These are phyloP conservation scores for Tipula confusa DNA, from an alignment of 2,888 invertebrate genomes.

Conservation along the genomic window DNA sequence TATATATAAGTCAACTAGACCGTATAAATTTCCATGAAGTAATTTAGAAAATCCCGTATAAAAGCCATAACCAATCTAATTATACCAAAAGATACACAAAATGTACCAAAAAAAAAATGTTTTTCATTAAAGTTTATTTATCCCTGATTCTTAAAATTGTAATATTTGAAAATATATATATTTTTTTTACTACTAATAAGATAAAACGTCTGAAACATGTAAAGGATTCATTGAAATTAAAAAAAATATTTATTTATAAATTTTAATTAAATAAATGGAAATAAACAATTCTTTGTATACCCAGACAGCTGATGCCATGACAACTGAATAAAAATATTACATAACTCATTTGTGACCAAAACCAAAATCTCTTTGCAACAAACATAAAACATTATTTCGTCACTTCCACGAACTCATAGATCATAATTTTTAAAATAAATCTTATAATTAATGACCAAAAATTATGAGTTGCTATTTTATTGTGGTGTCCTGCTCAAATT, in stretches of 20 bases:
- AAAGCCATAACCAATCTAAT: too few species aligned
- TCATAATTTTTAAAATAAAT: constrained; percentile 5
- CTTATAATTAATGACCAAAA: not conserved
- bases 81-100: too few species aligned
- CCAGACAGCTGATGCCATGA: not conserved
- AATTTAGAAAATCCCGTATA: too few species aligned
- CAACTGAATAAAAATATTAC: not conserved
- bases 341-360: not conserved
- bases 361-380: not conserved
- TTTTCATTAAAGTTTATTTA: too few species aligned
- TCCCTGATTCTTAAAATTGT: too few species aligned
- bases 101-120: too few species aligned
- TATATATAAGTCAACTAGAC: too few species aligned
- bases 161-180: not conserved
- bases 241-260: not conserved
- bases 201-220: not conserved
- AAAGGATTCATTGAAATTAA: not conserved
- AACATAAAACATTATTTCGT: not conserved
- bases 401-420: not conserved
- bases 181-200: not conserved
- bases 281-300: not conserved
- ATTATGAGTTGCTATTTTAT: not conserved
- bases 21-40: too few species aligned
- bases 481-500: not conserved
- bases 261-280: too few species aligned